Percentiles rank a stretch among this genome's conserved stretches.
These are phyloP conservation scores for Cataglyphis hispanica DNA, from an alignment of 1,140 invertebrate species.

Conservation along the genomic window DNA sequence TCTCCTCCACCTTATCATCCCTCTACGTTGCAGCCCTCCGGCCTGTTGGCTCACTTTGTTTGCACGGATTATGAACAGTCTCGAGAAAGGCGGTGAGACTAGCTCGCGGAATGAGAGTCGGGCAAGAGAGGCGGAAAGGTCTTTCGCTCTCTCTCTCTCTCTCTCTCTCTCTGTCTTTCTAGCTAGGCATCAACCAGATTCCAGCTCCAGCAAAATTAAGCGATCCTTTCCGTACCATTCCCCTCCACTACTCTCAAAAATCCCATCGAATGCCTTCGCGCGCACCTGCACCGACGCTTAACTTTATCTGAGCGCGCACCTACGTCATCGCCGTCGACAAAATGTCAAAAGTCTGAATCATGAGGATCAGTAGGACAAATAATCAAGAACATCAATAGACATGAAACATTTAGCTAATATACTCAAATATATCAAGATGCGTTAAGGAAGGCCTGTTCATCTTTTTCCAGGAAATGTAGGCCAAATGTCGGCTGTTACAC, in stretches of 20 bases:
- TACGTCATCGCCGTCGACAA: conserved; percentile 16
- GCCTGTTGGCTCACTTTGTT: conserved; percentile 77
- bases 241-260: background rate
- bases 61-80: conserved; percentile 81
- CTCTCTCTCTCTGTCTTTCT: conserved; percentile 45
- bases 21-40: conserved; percentile 46
- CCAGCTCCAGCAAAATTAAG: conserved; percentile 73
- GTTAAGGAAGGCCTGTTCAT: background rate
- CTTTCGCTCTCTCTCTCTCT: conserved; percentile 44
- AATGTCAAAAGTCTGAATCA: conserved; percentile 28
- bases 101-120: conserved; percentile 43
- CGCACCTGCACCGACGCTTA: conserved; percentile 62
- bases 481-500: conserved; percentile 31
- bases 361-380: conserved; percentile 9
- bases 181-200: conserved; percentile 67
- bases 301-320: conserved; percentile 53
- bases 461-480: conserved; percentile 52
- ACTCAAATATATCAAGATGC: background rate
- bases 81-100: conserved; percentile 57
- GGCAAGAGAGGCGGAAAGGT: conserved; percentile 45
- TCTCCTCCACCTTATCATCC: conserved; percentile 40
- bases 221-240: conserved; percentile 39
- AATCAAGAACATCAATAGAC: background rate
- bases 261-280: conserved; percentile 55
- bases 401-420: too few relatives aligned